phyloP scores from a whole-genome alignment of 2,113 vertebrate genomes.

The Accipiter cooperii region DNA sequence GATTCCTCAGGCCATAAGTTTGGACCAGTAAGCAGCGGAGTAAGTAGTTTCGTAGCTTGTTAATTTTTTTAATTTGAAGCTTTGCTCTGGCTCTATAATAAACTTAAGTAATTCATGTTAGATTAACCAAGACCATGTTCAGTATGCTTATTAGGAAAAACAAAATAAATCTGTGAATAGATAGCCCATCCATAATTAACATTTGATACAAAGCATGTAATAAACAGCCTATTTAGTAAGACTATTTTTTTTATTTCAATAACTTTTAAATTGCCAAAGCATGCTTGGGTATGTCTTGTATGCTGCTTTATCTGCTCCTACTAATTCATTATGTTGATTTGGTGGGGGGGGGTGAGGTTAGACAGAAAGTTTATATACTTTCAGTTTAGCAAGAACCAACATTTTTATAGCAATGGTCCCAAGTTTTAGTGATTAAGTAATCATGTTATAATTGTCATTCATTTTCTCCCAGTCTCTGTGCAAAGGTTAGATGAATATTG shows the following conservation, averaged over 20 bases:
- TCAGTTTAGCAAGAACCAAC: neutral
- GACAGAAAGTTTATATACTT: neutral
- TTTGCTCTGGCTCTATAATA: neutral
- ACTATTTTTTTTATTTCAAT: neutral
- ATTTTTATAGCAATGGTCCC: neutral
- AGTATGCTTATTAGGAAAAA: neutral
- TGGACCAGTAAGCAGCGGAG: slow-evolving; percentile 85
- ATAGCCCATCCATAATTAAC: neutral
- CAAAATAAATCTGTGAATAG: neutral
- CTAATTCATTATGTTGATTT: neutral
- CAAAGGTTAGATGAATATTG: neutral
- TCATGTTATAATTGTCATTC: neutral
- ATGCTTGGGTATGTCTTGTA: neutral
- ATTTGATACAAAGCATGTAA: neutral
- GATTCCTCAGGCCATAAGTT: slow-evolving; percentile 83
- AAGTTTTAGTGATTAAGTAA: neutral
- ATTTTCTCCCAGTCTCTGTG: neutral
- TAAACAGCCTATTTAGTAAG: neutral
- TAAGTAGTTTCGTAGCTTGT: slow-evolving; percentile 65
- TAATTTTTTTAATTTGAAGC: neutral
- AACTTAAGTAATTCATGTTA: neutral
- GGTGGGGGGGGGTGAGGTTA: too few relatives aligned
- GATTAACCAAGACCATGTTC: neutral
- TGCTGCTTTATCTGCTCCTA: neutral
- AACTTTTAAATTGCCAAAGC: neutral